These are phyloP conservation scores for Adelges cooleyi DNA, from an alignment of 1,140 invertebrate genomes.

Conservation along the genomic window DNA sequence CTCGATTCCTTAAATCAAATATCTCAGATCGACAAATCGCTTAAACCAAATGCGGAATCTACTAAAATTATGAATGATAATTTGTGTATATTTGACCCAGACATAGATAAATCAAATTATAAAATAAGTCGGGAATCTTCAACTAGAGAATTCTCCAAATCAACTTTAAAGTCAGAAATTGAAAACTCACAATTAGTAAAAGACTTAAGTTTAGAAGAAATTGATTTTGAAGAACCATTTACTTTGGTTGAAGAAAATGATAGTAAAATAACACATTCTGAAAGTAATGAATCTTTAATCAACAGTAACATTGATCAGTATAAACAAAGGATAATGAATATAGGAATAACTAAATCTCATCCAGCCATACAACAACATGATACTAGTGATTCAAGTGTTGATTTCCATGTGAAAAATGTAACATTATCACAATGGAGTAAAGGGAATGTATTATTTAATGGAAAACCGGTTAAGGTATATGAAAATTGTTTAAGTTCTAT, in stretches of 20 bases:
- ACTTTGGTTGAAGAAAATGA: not conserved
- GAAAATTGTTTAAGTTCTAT: not conserved
- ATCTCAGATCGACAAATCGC: not conserved
- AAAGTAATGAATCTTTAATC: not conserved
- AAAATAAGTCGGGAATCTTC: too few species aligned
- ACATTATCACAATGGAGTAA: conserved; percentile 39
- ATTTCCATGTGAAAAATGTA: conserved; percentile 13
- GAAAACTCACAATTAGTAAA: not conserved
- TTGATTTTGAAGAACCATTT: conserved; percentile 21
- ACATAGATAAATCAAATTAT: too few species aligned
- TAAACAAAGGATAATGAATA: not conserved
- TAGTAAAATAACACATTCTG: not conserved
- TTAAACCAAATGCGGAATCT: not conserved
- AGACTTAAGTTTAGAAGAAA: conserved; percentile 14
- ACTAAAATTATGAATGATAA: conserved; percentile 5
- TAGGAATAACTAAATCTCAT: not conserved
- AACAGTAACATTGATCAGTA: conserved; percentile 7
- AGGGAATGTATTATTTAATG: conserved; percentile 37
- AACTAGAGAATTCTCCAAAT: too few species aligned
- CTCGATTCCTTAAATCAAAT: not conserved
- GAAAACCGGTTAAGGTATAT: conserved; percentile 30
- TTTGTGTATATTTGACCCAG: not conserved
- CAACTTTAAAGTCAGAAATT: too few species aligned
- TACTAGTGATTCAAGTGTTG: not conserved
- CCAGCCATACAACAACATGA: not conserved